Base-by-base conservation (phyloP, 2,888 invertebrate genomes). In the Carcina quercana region DNA sequence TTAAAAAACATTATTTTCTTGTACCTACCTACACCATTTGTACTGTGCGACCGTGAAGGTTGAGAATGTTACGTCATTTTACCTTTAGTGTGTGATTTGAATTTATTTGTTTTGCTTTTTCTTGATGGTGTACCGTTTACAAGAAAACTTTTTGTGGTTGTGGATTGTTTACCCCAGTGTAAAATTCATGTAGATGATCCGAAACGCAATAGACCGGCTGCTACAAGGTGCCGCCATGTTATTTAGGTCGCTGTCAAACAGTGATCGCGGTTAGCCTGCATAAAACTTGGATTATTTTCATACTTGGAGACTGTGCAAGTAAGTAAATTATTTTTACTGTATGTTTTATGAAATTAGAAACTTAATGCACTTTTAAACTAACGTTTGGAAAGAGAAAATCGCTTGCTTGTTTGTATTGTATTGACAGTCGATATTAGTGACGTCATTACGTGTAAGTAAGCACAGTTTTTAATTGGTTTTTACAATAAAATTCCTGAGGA, bases 1-100 rank as follows among this genome's bases (percentile, higher is more conserved):
- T 14, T 30, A 19, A 20, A 25, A 13, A 53, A 53, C 56, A 59
- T 46, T 53, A 59, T 57, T 59, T 64, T 70, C 60, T 57, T 61
- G 56, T 64, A 62, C 59, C 48, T 67, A 60, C 55, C 61, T 59
- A 59, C 50, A 26, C 29, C 58, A 64, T 50, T 61, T 55, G 59
- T 74, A 68, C 70, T 72, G 69, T 71, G 79, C 80, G 82, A 76
- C 79, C 79, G 80, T 83, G 83, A 83, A 83, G 82, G 80, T 80
- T 83, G 78, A 80, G 78, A 76, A 74, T 82, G 83, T 83, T 83
- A 83, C 83, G 83, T 83, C 83, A 83, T 79, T 82, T 80, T 67
- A 66, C 63, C 63, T 70, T 63, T 70, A 68, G 69, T 78, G 73
- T 67, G 72, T 79, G 73, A 63, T 79, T 59, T 56, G 67, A 64